A percentile compares a stretch with the other conserved stretches of the same genome.
phyloP scores from a whole-genome alignment of 2,113 vertebrate species.

The Strix uralensis region DNA sequence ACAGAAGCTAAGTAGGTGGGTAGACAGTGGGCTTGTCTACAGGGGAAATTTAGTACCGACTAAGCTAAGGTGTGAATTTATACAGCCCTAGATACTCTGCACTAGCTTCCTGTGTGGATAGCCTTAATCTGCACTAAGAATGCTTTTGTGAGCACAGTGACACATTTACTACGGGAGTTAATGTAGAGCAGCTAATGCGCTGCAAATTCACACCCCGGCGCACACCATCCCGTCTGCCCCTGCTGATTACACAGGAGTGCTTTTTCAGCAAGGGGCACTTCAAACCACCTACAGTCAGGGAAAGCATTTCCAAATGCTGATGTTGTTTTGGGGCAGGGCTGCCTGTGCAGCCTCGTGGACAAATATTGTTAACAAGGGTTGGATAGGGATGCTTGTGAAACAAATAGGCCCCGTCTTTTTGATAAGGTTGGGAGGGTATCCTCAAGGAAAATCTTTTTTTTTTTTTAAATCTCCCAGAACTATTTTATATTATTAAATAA shows the following conservation, averaged over 20 bases:
- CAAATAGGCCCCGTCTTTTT: background rate
- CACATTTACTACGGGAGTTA: constrained; percentile 33
- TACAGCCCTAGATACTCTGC: background rate
- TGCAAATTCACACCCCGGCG: background rate
- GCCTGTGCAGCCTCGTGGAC: rapidly evolving
- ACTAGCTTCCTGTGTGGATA: constrained; percentile 9
- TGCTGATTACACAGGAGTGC: background rate
- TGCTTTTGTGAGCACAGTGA: constrained; percentile 20
- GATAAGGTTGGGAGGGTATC: background rate
- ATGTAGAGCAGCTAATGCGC: background rate
- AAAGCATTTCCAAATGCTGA: background rate
- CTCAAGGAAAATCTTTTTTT: background rate
- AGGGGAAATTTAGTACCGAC: background rate
- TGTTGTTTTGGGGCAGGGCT: background rate
- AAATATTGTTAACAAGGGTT: background rate
- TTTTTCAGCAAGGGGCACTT: background rate
- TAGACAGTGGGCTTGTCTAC: background rate
- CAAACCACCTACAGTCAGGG: background rate
- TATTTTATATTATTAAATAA: background rate
- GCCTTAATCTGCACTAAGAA: constrained; percentile 13
- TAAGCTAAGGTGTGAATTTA: constrained; percentile 19
- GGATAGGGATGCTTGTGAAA: background rate
- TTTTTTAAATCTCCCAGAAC: background rate
- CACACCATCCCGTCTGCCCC: background rate
- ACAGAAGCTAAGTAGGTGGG: background rate